A percentile compares a stretch with the other conserved stretches of the same genome.
These are phyloP conservation scores for Riparia riparia DNA, from an alignment of 2,113 vertebrate species.

Conservation along the genomic window DNA sequence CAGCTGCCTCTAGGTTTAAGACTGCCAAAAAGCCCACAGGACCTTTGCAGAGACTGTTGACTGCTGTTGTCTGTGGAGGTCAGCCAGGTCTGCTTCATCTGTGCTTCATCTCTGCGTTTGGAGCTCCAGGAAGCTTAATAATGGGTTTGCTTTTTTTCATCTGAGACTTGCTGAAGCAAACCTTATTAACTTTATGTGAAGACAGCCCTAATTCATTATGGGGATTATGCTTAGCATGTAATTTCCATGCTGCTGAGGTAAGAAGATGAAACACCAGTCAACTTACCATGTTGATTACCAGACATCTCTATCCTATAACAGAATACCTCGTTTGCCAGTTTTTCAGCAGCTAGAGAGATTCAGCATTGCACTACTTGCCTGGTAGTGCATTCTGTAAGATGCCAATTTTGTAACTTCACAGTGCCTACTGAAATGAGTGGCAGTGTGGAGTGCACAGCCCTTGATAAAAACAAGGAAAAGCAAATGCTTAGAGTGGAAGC, in stretches of 20 bases:
- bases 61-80: conserved; percentile 42
- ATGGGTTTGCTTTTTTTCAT: neutral
- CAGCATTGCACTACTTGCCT: conserved; percentile 36
- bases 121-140: conserved; percentile 48
- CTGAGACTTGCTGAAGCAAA: conserved; percentile 35
- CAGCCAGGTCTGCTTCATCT: conserved; percentile 41
- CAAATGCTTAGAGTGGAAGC: neutral
- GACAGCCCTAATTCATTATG: conserved; percentile 27
- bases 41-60: conserved; percentile 33
- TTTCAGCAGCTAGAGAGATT: conserved; percentile 16
- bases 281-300: neutral
- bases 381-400: neutral
- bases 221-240: conserved; percentile 38
- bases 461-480: neutral
- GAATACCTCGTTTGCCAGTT: neutral
- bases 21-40: conserved; percentile 14
- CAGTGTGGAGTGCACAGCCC: neutral
- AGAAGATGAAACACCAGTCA: neutral
- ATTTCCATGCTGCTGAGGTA: conserved; percentile 39
- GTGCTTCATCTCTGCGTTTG: neutral
- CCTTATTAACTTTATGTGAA: conserved; percentile 42
- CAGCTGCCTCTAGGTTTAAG: conserved; percentile 33
- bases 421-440: neutral
- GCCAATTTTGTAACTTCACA: neutral
- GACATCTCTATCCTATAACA: neutral